These are phyloP conservation scores for Caenorhabditis wallacei DNA, from an alignment of 2,888 invertebrate species.

Conservation along the genomic window DNA sequence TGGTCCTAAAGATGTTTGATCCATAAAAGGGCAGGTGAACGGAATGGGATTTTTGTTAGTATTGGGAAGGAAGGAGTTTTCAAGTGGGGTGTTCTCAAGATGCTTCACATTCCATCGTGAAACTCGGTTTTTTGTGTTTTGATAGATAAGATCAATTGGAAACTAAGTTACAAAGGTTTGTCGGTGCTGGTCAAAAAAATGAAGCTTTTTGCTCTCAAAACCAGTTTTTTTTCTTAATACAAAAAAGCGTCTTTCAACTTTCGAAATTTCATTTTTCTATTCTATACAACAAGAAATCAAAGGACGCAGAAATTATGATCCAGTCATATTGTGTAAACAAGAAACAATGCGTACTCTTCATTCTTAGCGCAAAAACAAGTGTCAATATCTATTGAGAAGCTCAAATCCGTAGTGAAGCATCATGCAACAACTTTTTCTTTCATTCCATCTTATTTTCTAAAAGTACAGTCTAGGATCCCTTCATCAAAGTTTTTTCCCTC, in stretches of 20 bases:
- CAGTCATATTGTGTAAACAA: constrained; percentile 33
- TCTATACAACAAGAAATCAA: too few relatives aligned
- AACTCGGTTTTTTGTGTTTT: constrained; percentile 32
- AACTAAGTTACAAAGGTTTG: background rate
- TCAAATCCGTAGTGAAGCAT: background rate
- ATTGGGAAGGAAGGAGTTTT: constrained; percentile 15
- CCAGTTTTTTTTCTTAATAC: background rate
- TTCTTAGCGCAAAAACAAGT: constrained; percentile 48
- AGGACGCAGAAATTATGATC: background rate
- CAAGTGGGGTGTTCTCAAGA: constrained; percentile 50
- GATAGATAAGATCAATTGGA: background rate
- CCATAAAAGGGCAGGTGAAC: constrained; percentile 44
- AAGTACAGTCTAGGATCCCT: constrained; percentile 2
- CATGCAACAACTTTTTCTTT: background rate
- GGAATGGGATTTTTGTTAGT: background rate
- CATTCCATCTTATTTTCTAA: background rate
- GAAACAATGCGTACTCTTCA: constrained; percentile 35
- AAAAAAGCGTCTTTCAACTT: background rate
- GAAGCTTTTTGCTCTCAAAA: too few relatives aligned
- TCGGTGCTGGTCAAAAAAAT: constrained; percentile 5
- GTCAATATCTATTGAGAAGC: constrained; percentile 43
- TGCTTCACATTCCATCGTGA: constrained; percentile 53
- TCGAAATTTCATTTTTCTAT: background rate
- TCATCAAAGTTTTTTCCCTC: constrained; percentile 5
- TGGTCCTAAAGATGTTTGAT: constrained; percentile 89